Evolutionary conservation across 23 tunicate species (phyloP).

Genomic region (Phallusia fumigata): DNA sequence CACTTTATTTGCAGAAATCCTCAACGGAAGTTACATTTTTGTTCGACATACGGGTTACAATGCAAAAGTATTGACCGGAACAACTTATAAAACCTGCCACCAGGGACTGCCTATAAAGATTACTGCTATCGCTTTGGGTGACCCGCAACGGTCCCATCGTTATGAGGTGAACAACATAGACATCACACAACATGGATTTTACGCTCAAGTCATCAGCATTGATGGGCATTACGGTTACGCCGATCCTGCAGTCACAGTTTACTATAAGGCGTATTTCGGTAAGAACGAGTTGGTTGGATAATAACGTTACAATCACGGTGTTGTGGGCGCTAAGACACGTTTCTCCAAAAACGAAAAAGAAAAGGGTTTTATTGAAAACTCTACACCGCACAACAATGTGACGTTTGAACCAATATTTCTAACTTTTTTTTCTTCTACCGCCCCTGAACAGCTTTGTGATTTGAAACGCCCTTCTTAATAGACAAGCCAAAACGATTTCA

Average conservation of each 20-base stretch:
- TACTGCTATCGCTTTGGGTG: not conserved
- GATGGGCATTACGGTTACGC: not conserved
- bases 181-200: not conserved
- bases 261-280: not conserved
- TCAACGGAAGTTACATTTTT: not conserved
- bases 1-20: not conserved
- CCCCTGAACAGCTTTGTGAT: too few relatives aligned
- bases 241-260: not conserved
- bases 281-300: too few relatives aligned
- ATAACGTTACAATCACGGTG: too few relatives aligned
- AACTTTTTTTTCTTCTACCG: too few relatives aligned
- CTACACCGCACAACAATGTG: too few relatives aligned
- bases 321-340: too few relatives aligned
- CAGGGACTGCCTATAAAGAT: not conserved
- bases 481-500: too few relatives aligned
- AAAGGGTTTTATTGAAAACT: too few relatives aligned
- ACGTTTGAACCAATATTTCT: too few relatives aligned
- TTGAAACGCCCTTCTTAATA: too few relatives aligned
- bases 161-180: not conserved
- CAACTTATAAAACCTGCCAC: not conserved
- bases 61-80: not conserved
- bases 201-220: not conserved
- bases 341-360: too few relatives aligned
- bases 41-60: not conserved
- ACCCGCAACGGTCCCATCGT: not conserved